phyloP scores from a whole-genome alignment of 2,113 vertebrate genomes.

The Scalopus aquaticus region DNA sequence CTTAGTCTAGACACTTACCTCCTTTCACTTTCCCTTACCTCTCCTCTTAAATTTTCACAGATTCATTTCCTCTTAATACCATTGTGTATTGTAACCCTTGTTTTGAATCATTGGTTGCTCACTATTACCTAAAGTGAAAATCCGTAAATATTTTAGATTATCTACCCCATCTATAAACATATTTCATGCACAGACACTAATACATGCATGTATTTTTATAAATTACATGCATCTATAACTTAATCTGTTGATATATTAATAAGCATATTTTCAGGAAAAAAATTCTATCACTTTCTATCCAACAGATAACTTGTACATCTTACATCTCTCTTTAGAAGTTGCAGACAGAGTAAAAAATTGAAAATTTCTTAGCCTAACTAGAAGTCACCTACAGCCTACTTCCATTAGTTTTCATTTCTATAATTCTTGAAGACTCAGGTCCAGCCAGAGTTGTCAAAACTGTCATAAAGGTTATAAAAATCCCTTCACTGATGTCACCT shows the following conservation, averaged over 20 bases:
- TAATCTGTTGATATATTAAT: neutral
- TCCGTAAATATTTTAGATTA: neutral
- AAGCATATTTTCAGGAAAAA: neutral
- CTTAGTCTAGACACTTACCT: neutral
- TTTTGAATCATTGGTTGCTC: neutral
- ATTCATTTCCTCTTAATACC: neutral
- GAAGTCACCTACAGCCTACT: neutral
- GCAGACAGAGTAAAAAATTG: neutral
- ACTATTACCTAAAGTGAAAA: neutral
- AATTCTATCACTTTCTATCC: neutral
- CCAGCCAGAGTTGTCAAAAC: neutral
- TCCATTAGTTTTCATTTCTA: neutral
- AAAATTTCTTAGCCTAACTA: neutral
- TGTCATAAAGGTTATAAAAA: neutral
- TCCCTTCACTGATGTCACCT: neutral
- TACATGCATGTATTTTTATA: neutral
- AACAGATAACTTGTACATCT: neutral
- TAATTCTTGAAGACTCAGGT: neutral
- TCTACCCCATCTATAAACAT: neutral
- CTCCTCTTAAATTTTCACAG: neutral
- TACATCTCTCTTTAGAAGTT: neutral
- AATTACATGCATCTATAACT: neutral
- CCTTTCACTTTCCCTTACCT: neutral
- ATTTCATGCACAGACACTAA: neutral
- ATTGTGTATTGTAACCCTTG: neutral